A percentile compares a stretch with the other conserved stretches of the same genome.
Evolutionary conservation across 2,113 vertebrate species (phyloP).

Genomic region (Vulpes vulpes): DNA sequence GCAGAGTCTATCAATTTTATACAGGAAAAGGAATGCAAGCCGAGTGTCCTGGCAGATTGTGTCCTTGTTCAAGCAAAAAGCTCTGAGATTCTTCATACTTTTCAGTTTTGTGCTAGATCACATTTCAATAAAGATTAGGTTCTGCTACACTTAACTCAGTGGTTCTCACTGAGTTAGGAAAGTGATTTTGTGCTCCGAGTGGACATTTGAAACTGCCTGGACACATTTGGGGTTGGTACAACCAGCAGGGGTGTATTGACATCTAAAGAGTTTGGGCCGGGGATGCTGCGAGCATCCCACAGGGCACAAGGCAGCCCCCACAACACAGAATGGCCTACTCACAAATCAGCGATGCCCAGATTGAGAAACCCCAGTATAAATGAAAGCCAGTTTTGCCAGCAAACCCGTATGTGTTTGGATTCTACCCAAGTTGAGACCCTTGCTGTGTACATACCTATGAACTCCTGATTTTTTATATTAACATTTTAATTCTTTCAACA

Average conservation of each 20-base stretch:
- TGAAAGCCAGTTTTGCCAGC: too few species aligned
- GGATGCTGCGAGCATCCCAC: not conserved
- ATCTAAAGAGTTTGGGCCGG: not conserved
- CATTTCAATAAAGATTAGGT: not conserved
- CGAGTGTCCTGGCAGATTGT: not conserved
- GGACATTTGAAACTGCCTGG: not conserved
- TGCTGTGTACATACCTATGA: not conserved
- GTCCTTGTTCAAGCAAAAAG: not conserved
- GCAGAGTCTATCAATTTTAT: not conserved
- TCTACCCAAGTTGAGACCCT: not conserved
- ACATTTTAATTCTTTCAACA: not conserved
- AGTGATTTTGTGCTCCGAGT: not conserved
- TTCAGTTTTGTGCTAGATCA: not conserved
- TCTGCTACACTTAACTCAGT: not conserved
- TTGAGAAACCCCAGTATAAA: not conserved
- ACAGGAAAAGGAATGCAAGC: not conserved
- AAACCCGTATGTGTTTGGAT: not conserved
- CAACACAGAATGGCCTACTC: fast-evolving
- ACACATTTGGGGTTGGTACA: not conserved
- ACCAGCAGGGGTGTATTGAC: not conserved
- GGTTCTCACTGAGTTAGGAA: not conserved
- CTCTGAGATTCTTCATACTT: not conserved
- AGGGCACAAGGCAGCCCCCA: too few species aligned
- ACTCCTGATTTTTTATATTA: not conserved
- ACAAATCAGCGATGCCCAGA: not conserved